Base-by-base conservation (phyloP, 2,113 vertebrate genomes). In the Bubalus kerabau region DNA sequence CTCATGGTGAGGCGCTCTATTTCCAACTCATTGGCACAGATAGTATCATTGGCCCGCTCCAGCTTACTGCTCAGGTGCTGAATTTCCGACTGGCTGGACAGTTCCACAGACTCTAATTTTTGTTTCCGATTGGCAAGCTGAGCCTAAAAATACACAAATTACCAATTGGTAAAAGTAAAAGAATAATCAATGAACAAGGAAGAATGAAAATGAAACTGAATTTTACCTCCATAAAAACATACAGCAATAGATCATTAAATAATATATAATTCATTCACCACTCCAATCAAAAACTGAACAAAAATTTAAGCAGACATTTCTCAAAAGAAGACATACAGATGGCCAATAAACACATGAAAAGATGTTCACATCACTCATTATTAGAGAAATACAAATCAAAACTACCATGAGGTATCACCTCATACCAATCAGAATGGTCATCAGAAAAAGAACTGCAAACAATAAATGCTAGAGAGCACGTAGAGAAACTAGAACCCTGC, bases 11-110 rank as follows among this genome's bases (percentile, higher is more conserved):
- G 99, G 21, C 98, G 98, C 91, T 99, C 99, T 98, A 99, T 98
- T 92, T 99, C 99, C 81, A 99, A 85, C 98, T 99, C 99, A 8
- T 99, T 99, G 90, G 99, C 98, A 98, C 99, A 99, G 95, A 99
- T 97, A 16, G 98, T 98, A 96, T 99, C 99, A 71, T 99, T 99
- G 85, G 99, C 99, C 87, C 98, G 99, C 97, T 99, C 99, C 97
- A 99, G 98, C 96, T 99, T 99, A 91, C 98, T 95, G 59, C 84
- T 98, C 85, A 99, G 97, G 67, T 97, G 99, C 97, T 99, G 99
- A 81, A 99, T 98, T 98, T 99, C 99, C 0, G 98, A 99, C 23
- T 95, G 98, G 95, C 99, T 99, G 43, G 98, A 99, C 95, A 99
- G 92, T 95, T 99, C 99, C 91, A 99, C 98, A 5, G 98, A 99